Percentiles rank a stretch among this genome's conserved stretches.
These are phyloP conservation scores for Pseudopleuronectes americanus DNA, from an alignment of 2,797 vertebrate species.

Conservation along the genomic window DNA sequence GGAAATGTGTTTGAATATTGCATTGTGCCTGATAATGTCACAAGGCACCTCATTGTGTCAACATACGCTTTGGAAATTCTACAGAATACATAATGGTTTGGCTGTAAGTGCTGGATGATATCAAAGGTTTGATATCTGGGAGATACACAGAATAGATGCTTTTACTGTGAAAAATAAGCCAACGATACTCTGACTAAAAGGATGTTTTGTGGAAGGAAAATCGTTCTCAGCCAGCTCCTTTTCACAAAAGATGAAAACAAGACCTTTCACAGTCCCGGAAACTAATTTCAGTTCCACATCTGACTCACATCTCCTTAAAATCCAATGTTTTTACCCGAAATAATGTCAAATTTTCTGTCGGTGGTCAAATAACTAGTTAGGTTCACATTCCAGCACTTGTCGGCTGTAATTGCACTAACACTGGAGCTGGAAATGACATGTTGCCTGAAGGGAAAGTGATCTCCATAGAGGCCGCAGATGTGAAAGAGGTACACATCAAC, in stretches of 20 bases:
- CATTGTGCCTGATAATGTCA: background rate
- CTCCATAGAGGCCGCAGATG: conserved; percentile 9
- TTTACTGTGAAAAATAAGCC: conserved; percentile 5
- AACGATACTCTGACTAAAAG: conserved; percentile 3
- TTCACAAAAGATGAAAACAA: background rate
- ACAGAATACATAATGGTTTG: background rate
- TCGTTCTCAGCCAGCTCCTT: background rate
- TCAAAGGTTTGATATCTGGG: conserved; percentile 12
- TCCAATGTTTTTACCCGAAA: background rate
- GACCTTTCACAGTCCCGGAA: background rate
- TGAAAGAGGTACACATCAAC: conserved; percentile 8
- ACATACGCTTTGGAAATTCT: conserved; percentile 13
- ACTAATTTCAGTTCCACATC: background rate
- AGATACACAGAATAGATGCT: background rate
- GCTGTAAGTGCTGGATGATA: conserved; percentile 9
- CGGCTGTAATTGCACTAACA: conserved; percentile 14
- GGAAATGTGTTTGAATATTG: conserved; percentile 18
- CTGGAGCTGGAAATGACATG: conserved; percentile 21
- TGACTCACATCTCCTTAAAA: background rate
- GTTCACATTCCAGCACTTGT: conserved; percentile 15
- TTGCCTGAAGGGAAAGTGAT: conserved; percentile 12
- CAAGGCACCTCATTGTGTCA: conserved; percentile 3
- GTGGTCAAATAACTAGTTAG: conserved; percentile 1
- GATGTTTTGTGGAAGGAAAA: background rate
- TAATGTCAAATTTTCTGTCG: background rate